Evolutionary conservation across 2,888 invertebrate genomes (phyloP), one percentile per base, ranked within the genome.

Genomic region (Sepiola atlantica): DNA sequence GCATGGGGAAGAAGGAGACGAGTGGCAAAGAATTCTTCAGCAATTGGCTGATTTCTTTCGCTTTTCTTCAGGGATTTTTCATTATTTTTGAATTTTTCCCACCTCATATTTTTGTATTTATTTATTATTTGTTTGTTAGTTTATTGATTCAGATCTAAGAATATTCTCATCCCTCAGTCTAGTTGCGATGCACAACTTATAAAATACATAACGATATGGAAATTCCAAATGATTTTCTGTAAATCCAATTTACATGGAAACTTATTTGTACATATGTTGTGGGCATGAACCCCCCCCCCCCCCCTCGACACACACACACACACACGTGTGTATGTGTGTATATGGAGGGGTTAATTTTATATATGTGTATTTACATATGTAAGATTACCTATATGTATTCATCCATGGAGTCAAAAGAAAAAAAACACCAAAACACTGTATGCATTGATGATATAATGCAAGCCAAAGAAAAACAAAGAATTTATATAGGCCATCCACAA

Each of bases 201-300:
- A 77, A 77, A 77, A 77, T 77, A 18, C 77, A 77, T 77, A n/a
- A 77, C n/a, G 77, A 77, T 77, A 77, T 77, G 77, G 32, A 77
- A 77, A 77, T 77, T 77, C 77, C n/a, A 77, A 32, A 77, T 32
- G 14, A 32, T 77, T 77, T 77, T 32, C 77, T 77, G 77, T n/a
- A 77, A 77, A 77, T 77, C 77, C 77, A 77, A 77, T 77, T 77
- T 77, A 77, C 77, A 77, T 77, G 77, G 77, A 77, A 77, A 12
- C 32, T n/a, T 77, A 1, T 77, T 77, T 77, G 77, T 32, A 77
- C 77, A 77, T 77, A 77, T 77, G 77, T 77, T 77, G n/a, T n/a
- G n/a, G 14, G 77, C 77, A n/a, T 77, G 6, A 61, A 55, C 55
- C 1, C 21, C 21, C 55, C 10, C 14, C 10, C 55, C 21, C 4